Evolutionary conservation across 2,797 vertebrate species (phyloP), one percentile per base, ranked within the genome.

Genomic region (Spea hammondii): DNA sequence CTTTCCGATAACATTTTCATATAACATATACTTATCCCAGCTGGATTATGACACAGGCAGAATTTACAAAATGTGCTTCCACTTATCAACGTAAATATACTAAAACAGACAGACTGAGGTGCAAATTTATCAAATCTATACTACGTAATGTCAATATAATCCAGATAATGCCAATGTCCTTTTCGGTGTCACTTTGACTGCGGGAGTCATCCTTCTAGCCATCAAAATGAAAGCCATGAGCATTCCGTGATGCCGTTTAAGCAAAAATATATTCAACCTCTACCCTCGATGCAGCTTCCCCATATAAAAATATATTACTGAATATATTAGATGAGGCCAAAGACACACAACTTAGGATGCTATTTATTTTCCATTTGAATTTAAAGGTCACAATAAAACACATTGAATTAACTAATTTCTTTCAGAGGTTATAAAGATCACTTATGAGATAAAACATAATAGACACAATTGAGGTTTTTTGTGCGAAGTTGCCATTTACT

Each of bases 261-360:
- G 70, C 11, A 71, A 55, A 57, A 57, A 71, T 57, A 57, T 71
- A 71, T 71, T 71, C 70, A 71, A 57, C 70, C 70, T 71, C 70
- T 71, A 57, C 45, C 70, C 53, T 57, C 9, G 5, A 5, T 13
- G 12, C 55, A 57, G 9, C 9, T 3, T 57, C 44, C 8, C 10
- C 17, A 47, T 71, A 59, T 47, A 71, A 71, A 53, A 71, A 71
- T 71, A 12, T 46, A 71, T 45, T 32, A 57, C 55, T 71, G 53
- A 71, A 71, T 71, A 71, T 71, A 71, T 71, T 71, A 69, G 10
- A 59, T 57, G 32, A 45, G 32, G 70, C 53, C 53, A 57, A 70
- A 71, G 53, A 46, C 57, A 12, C 53, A 71, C 45, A 71, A 53
- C 6, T 71, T 70, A 44, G 50, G 44, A 71, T 57, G 53, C 10